Evolutionary conservation across 2,113 vertebrate genomes (phyloP).

Genomic region (Eupsittula cactorum): DNA sequence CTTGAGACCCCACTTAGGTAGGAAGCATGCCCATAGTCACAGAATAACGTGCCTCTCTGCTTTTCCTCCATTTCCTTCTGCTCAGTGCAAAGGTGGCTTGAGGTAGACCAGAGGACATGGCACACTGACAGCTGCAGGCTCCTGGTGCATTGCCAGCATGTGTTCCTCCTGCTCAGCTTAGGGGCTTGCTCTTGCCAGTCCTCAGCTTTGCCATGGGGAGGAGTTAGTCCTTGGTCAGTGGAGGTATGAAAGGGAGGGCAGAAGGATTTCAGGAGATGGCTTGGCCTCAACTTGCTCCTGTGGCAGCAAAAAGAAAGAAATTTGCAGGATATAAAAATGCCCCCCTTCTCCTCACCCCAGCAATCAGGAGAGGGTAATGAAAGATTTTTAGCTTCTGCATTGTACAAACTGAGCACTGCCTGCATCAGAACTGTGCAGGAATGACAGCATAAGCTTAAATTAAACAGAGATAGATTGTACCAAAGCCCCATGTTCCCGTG

Average conservation of each 20-base stretch:
- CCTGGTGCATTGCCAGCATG: neutral
- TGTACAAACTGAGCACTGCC: neutral
- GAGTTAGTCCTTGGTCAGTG: neutral
- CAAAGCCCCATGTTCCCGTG: neutral
- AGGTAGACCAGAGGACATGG: fast-evolving
- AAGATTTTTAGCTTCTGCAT: neutral
- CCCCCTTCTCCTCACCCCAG: neutral
- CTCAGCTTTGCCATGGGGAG: neutral
- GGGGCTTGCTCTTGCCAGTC: neutral
- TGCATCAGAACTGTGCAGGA: neutral
- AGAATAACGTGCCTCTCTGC: neutral
- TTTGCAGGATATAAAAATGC: neutral
- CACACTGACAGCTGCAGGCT: neutral
- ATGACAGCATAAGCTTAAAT: neutral
- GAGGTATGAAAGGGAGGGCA: neutral
- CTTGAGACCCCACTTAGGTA: neutral
- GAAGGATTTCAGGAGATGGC: fast-evolving
- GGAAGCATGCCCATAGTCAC: neutral
- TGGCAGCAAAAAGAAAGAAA: neutral
- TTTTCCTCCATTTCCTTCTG: neutral
- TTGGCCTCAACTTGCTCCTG: neutral
- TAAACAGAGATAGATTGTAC: neutral
- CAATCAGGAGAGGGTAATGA: neutral
- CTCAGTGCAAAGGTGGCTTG: neutral
- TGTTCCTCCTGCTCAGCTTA: neutral